Conservation (phyloP, 2,797 vertebrate species). For the Leuciscus waleckii region DNA sequence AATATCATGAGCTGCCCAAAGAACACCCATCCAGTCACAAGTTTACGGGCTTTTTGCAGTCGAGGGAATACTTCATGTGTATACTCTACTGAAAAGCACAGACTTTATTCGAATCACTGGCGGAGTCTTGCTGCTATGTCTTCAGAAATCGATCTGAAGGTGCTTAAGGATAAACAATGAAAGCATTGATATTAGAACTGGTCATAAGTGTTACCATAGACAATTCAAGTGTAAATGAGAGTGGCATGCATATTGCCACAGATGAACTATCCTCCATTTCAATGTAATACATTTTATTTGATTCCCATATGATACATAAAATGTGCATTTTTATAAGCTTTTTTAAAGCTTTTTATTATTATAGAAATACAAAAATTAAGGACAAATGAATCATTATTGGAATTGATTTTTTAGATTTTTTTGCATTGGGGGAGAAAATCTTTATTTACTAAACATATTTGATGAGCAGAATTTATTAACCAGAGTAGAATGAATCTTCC, state of each 20-base stretch:
- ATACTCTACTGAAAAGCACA: constrained; percentile 59
- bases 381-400: too few species aligned
- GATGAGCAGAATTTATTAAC: neutral
- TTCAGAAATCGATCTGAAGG: constrained; percentile 19
- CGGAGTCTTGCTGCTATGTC: constrained; percentile 26
- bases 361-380: too few species aligned
- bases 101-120: constrained; percentile 50
- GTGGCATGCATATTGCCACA: too few species aligned
- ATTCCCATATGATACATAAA: too few species aligned
- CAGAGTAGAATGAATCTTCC: neutral
- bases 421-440: too few species aligned
- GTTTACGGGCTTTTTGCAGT: constrained; percentile 63
- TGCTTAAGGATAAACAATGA: constrained; percentile 21
- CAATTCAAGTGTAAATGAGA: constrained; percentile 22
- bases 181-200: constrained; percentile 50
- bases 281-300: too few species aligned
- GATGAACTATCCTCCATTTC: too few species aligned
- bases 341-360: too few species aligned
- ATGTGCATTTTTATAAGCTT: too few species aligned
- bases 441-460: neutral
- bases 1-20: constrained; percentile 57
- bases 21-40: constrained; percentile 47
- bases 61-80: constrained; percentile 67
- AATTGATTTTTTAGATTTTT: too few species aligned
- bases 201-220: constrained; percentile 32